These are phyloP conservation scores for Octodonta nipae DNA, from an alignment of 2,888 invertebrate species.

Conservation along the genomic window DNA sequence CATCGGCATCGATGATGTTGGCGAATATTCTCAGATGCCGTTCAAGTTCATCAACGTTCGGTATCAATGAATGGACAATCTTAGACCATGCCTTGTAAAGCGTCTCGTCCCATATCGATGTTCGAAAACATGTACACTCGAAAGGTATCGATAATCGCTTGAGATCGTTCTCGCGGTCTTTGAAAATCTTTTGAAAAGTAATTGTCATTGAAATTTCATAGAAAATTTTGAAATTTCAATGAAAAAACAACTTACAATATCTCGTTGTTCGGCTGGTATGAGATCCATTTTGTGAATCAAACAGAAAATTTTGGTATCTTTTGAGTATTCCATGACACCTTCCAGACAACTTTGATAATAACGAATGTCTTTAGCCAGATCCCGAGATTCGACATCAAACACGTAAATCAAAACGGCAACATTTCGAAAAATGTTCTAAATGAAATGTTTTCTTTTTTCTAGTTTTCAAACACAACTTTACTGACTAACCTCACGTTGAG, in stretches of 20 bases:
- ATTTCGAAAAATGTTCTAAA: conserved; percentile 95
- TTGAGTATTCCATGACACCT: conserved; percentile 88
- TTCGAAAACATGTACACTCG: conserved; percentile 90
- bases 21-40: conserved; percentile 89
- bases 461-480: no score
- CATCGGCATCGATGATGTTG: conserved; percentile 95
- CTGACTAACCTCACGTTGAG: conserved; percentile 92
- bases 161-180: conserved; percentile 77
- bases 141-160: conserved; percentile 78
- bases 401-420: conserved; percentile 93
- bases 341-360: conserved; percentile 97
- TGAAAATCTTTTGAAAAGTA: no score
- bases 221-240: no score
- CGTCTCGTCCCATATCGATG: conserved; percentile 99
- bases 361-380: conserved; percentile 93
- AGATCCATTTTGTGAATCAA: conserved; percentile 99
- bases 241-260: conserved; percentile 73
- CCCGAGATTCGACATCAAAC: conserved; percentile 96
- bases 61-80: conserved; percentile 96
- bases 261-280: conserved; percentile 88
- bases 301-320: conserved; percentile 95
- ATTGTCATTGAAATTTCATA: no score
- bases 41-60: conserved; percentile 92
- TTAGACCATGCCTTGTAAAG: conserved; percentile 98
- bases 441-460: no score